Conservation (phyloP, 2,888 invertebrate genomes). For the Pomacea canaliculata region DNA sequence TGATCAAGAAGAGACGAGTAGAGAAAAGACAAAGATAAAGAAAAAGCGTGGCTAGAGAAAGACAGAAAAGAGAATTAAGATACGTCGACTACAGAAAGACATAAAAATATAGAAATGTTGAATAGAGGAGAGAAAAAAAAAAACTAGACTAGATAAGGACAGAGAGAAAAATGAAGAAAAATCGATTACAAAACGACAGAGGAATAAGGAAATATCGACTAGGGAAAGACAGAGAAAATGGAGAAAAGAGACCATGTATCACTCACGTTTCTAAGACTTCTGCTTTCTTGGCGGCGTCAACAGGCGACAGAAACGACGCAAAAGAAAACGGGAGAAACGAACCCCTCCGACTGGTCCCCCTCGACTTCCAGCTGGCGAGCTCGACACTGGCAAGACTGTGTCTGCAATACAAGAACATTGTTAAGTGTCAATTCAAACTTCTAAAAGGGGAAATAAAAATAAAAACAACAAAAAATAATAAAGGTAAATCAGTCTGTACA, state of each 20-base stretch:
- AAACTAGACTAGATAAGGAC: too few species aligned
- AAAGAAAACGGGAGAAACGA: conserved; percentile 34
- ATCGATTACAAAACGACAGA: too few species aligned
- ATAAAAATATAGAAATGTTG: background rate
- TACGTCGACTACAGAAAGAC: background rate
- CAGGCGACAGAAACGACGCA: conserved; percentile 33
- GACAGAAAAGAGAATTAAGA: background rate
- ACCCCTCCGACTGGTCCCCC: conserved; percentile 37
- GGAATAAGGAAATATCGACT: too few species aligned
- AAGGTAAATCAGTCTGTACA: too few species aligned
- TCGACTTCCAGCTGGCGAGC: conserved; percentile 46
- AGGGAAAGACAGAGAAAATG: too few species aligned
- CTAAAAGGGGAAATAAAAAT: too few species aligned
- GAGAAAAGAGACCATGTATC: background rate
- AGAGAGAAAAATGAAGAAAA: too few species aligned
- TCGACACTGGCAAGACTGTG: conserved; percentile 59
- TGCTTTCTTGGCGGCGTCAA: conserved; percentile 40
- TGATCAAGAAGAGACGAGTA: too few species aligned
- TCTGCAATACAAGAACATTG: conserved; percentile 41
- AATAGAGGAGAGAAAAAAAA: too few species aligned
- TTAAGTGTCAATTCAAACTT: background rate
- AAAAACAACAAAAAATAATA: too few species aligned
- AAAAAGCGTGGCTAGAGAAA: background rate
- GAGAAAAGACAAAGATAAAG: background rate
- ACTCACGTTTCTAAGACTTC: conserved; percentile 52